Conservation (phyloP, 53 echinoderm and acorn worm genomes). For the Arbacia lixula region DNA sequence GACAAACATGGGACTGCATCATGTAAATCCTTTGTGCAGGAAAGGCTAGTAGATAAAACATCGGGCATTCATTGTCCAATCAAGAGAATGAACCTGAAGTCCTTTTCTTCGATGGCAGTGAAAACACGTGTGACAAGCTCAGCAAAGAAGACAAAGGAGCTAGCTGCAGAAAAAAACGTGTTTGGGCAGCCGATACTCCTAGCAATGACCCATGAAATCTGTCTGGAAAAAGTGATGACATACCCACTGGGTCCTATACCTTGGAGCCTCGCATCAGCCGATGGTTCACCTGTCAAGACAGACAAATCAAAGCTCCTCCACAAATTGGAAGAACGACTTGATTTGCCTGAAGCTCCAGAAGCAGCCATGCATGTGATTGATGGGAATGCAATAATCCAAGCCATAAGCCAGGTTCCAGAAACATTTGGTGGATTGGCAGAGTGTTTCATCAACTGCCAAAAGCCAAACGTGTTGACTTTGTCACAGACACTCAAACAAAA, state of each 20-base stretch:
- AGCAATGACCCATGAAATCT: constrained; percentile 45
- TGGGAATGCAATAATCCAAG: constrained; percentile 55
- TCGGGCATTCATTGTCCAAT: too few relatives aligned
- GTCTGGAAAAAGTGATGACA: constrained; percentile 42
- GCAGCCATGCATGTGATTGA: constrained; percentile 49
- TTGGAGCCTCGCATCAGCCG: constrained; percentile 40
- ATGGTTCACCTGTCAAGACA: constrained; percentile 54
- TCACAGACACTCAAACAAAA: constrained; percentile 47
- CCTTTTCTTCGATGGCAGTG: constrained; percentile 29
- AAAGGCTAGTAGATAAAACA: constrained; percentile 35
- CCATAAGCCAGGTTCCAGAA: constrained; percentile 29
- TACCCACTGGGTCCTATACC: constrained; percentile 38
- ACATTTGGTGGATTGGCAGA: constrained; percentile 58
- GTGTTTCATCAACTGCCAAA: constrained; percentile 48
- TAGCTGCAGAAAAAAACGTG: constrained; percentile 25
- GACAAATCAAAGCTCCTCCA: constrained; percentile 63
- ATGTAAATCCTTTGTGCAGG: constrained; percentile 16
- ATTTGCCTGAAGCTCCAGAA: constrained; percentile 14
- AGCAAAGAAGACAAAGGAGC: constrained; percentile 57
- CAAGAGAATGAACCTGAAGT: constrained; percentile 26
- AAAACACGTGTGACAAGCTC: constrained; percentile 20
- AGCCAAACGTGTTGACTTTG: constrained; percentile 60
- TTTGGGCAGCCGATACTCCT: constrained; percentile 38
- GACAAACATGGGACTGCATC: constrained; percentile 43
- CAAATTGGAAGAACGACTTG: constrained; percentile 29